Percentiles rank a stretch among this genome's conserved stretches.
Conservation (phyloP, 2,113 vertebrate genomes). For the Sarotherodon lohbergeri region DNA sequence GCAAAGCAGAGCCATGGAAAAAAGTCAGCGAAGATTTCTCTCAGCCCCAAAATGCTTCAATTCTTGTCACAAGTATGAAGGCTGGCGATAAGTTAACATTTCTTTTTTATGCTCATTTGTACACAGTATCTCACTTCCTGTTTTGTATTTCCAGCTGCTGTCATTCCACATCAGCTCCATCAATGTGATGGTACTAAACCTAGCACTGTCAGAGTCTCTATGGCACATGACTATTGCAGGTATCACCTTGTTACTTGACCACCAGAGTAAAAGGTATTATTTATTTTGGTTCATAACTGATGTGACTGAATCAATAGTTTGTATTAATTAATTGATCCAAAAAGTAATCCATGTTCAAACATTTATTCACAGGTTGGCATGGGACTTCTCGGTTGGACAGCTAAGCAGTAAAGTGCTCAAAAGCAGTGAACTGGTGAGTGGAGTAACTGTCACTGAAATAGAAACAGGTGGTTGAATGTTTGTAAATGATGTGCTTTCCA, state of each 20-base stretch:
- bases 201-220: constrained; percentile 86
- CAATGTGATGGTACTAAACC: constrained; percentile 92
- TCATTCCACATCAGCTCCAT: constrained; percentile 89
- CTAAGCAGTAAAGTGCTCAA: constrained; percentile 93
- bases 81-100: background rate
- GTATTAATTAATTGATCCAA: background rate
- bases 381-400: constrained; percentile 83
- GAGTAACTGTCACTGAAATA: background rate
- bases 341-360: background rate
- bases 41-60: constrained; percentile 78
- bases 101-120: background rate
- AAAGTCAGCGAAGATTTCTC: constrained; percentile 53
- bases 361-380: constrained; percentile 73
- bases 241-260: constrained; percentile 81
- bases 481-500: background rate
- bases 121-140: background rate
- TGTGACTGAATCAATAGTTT: background rate
- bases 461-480: background rate
- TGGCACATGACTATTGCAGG: constrained; percentile 90
- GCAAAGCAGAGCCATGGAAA: constrained; percentile 33
- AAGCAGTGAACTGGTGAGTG: constrained; percentile 89
- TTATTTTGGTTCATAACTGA: background rate
- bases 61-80: constrained; percentile 85
- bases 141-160: constrained; percentile 72
- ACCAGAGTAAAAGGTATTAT: constrained; percentile 75